Percentiles rank a stretch among this genome's conserved stretches.
These are phyloP conservation scores for Archocentrus centrarchus DNA, from an alignment of 2,113 vertebrate species.

Conservation along the genomic window DNA sequence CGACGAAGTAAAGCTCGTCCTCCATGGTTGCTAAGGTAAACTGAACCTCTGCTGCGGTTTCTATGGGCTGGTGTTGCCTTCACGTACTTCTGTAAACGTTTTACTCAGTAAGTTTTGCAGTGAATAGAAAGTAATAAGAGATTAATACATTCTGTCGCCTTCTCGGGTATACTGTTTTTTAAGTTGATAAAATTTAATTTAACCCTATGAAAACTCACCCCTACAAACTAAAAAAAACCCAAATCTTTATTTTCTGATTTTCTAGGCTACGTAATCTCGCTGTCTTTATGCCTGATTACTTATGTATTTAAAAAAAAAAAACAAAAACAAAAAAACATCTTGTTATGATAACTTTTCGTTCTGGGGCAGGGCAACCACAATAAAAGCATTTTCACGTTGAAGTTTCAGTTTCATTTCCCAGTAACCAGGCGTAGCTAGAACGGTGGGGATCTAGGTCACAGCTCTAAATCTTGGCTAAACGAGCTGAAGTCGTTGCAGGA, in stretches of 20 bases:
- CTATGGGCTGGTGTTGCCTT: constrained; percentile 43
- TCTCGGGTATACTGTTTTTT: neutral
- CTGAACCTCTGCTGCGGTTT: constrained; percentile 21
- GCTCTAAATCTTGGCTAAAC: neutral
- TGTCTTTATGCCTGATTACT: neutral
- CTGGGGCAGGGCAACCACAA: neutral
- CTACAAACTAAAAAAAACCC: no score
- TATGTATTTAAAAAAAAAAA: neutral
- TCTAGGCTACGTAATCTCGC: neutral
- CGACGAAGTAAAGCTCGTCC: neutral
- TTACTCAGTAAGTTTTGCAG: accelerated
- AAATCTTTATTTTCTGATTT: neutral
- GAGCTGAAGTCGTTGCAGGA: neutral
- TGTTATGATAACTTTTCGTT: neutral
- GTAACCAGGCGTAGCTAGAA: neutral
- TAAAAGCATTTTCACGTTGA: accelerated
- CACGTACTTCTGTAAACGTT: neutral
- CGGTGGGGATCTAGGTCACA: neutral
- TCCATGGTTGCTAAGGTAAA: constrained; percentile 63
- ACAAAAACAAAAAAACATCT: neutral
- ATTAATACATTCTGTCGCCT: neutral
- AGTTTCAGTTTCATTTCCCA: constrained; percentile 70
- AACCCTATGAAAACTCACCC: no score
- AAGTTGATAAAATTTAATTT: no score
- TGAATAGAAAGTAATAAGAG: neutral